Percentiles rank a stretch among this genome's conserved stretches.
Evolutionary conservation across 2,888 invertebrate genomes (phyloP).

Genomic region (Eucera pruinosa): DNA sequence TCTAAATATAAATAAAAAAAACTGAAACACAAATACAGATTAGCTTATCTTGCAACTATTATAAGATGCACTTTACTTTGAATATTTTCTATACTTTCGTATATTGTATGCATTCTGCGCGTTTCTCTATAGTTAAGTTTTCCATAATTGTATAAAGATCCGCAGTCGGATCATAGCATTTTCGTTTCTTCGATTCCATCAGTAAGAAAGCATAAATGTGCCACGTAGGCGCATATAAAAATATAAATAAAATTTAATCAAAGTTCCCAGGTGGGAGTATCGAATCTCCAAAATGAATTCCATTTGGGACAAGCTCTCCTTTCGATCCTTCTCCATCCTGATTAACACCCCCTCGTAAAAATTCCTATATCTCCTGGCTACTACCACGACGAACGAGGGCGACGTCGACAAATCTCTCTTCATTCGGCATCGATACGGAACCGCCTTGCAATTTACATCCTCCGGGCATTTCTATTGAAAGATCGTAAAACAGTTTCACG

Average conservation of each 20-base stretch:
- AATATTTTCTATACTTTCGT: too few species aligned
- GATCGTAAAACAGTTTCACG: slow-evolving; percentile 17
- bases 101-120: too few species aligned
- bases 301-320: slow-evolving; percentile 9
- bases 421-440: slow-evolving; percentile 13
- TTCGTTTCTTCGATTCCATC: too few species aligned
- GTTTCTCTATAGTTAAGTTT: too few species aligned
- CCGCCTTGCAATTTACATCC: slow-evolving; percentile 39
- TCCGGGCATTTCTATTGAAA: slow-evolving; percentile 44
- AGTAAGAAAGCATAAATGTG: too few species aligned
- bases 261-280: background rate
- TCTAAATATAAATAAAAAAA: too few species aligned
- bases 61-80: too few species aligned
- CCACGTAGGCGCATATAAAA: slow-evolving; percentile 4
- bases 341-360: slow-evolving; percentile 47
- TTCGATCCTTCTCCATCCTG: slow-evolving; percentile 9
- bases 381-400: slow-evolving; percentile 1
- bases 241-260: slow-evolving; percentile 47
- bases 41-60: too few species aligned
- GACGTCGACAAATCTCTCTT: slow-evolving; percentile 33
- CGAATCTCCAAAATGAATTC: slow-evolving; percentile 36
- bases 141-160: too few species aligned
- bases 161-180: too few species aligned
- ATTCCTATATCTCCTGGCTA: slow-evolving; percentile 45
- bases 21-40: too few species aligned